A percentile compares a stretch with the other conserved stretches of the same genome.
These are phyloP conservation scores for Etheostoma perlongum DNA, from an alignment of 2,797 vertebrate species.

Conservation along the genomic window DNA sequence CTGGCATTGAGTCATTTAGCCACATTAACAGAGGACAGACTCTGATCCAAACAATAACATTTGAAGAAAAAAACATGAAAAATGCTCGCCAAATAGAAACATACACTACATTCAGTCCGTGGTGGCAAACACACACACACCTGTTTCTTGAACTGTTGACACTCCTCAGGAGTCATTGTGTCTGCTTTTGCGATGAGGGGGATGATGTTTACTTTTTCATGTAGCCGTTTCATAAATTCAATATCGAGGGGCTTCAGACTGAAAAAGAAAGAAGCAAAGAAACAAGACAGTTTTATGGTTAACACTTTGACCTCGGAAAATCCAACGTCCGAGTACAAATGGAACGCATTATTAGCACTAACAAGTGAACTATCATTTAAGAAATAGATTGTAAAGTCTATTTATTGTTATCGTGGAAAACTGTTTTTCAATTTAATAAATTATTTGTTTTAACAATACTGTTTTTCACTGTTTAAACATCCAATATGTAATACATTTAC, in stretches of 20 bases:
- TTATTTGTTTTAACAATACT: too few relatives aligned
- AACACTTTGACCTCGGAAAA: too few relatives aligned
- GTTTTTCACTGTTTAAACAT: too few relatives aligned
- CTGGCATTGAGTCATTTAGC: background rate
- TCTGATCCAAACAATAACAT: too few relatives aligned
- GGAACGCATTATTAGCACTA: too few relatives aligned
- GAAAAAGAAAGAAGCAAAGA: slow-evolving; percentile 36
- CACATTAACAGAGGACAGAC: background rate
- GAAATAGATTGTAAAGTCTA: too few relatives aligned
- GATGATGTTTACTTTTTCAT: slow-evolving; percentile 98
- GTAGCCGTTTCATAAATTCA: slow-evolving; percentile 98
- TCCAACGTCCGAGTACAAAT: too few relatives aligned
- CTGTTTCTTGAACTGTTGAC: slow-evolving; percentile 97
- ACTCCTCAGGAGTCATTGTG: slow-evolving; percentile 96
- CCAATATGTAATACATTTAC: too few relatives aligned
- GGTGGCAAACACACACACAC: slow-evolving; percentile 66
- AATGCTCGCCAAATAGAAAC: background rate
- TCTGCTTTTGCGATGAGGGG: slow-evolving; percentile 98
- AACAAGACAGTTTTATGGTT: background rate
- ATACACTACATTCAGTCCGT: background rate
- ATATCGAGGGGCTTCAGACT: slow-evolving; percentile 97
- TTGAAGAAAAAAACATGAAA: too few relatives aligned
- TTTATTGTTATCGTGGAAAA: too few relatives aligned
- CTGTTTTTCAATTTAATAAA: too few relatives aligned
- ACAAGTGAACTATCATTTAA: too few relatives aligned